Evolutionary conservation across 2,797 vertebrate genomes (phyloP).

Genomic region (Podarcis lilfordi): DNA sequence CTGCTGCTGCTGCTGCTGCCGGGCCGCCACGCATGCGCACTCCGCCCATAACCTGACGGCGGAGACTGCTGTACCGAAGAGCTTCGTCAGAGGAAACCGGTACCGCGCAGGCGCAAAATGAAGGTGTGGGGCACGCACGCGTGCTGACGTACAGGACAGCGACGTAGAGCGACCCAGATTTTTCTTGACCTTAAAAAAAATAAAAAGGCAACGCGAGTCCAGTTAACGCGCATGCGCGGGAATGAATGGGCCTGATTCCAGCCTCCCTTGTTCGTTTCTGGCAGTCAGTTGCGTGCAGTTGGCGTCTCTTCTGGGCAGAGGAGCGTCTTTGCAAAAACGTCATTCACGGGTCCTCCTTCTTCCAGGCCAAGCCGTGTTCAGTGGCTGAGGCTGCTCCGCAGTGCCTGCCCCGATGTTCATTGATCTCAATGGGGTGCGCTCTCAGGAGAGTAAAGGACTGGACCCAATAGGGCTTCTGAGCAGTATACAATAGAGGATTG

Average conservation of each 20-base stretch:
- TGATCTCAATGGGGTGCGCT: too few species aligned
- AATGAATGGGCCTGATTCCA: accelerated
- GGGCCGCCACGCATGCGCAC: constrained; percentile 12
- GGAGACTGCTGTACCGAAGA: neutral
- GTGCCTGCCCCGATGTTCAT: too few species aligned
- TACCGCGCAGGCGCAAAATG: neutral
- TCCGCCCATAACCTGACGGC: neutral
- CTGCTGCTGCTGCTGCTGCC: neutral
- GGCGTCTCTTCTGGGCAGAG: neutral
- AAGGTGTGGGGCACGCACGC: neutral
- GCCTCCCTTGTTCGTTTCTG: neutral
- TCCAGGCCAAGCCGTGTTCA: too few species aligned
- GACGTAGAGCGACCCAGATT: neutral
- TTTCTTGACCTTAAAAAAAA: neutral
- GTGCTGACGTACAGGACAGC: neutral
- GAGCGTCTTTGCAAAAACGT: neutral
- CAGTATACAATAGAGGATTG: neutral
- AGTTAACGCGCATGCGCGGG: neutral
- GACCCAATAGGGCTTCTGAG: too few species aligned
- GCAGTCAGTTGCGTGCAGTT: neutral
- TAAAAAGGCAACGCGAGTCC: neutral
- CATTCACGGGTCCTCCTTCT: too few species aligned
- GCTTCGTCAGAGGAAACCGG: neutral
- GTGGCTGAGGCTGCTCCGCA: too few species aligned
- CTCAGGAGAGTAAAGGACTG: neutral